Evolutionary conservation across 2,888 invertebrate genomes (phyloP), one percentile per base, ranked within the genome.

Genomic region (Holacanthella duospinosa): DNA sequence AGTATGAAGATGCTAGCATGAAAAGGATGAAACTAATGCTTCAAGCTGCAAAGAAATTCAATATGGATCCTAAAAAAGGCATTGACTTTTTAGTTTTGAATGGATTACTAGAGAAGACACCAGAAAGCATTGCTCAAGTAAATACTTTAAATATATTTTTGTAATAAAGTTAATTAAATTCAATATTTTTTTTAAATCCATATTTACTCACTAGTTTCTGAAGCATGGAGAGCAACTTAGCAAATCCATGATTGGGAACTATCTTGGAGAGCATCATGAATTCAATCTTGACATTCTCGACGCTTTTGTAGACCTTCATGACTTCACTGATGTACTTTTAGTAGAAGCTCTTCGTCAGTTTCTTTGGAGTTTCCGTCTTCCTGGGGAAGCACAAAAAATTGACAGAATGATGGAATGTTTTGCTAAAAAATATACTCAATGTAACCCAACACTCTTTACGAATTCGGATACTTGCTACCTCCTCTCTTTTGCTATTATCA

Each of bases 241-340:
- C 72, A 82, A 82, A 74, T 79, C 80, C 2, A 79, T 81, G 57
- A 80, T 82, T 43, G 82, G 82, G 43, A 80, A 81, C 70, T 82
- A 81, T 73, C 75, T 82, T n/a, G 82, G 82, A 55, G 81, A 81
- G 74, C 77, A 77, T 68, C 75, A 77, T 70, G 79, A 80, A 64
- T 80, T 80, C 75, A 80, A 80, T 70, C 76, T 80, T 60, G 75
- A 76, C 60, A 80, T 80, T 25, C 74, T 82, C 62, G 77, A 79
- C 66, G 76, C 78, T 9, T 82, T 82, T 76, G 79, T 82, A 27
- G 77, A 77, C 59, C 74, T 78, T 12, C 81, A 82, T 71, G 79
- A 81, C 67, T 81, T 82, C 70, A 74, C 77, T 2, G 78, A 80
- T 68, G 77, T 80, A 74, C 78, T 79, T 59, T 74, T 82, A 16